Conservation (phyloP, 2,797 vertebrate species). For the Channa striata region DNA sequence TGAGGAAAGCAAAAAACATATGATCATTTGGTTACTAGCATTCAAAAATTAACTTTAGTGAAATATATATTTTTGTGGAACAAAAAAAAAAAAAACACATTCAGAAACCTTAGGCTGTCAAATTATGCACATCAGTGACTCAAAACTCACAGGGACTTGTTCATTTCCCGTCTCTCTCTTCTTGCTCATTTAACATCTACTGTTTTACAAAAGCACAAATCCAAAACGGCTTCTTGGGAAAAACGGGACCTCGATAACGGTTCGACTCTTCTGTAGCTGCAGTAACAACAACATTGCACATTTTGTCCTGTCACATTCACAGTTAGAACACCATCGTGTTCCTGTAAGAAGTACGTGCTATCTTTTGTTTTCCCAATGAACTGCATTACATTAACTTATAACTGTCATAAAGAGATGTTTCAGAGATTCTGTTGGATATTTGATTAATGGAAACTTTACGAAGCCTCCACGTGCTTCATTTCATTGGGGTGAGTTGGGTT, state of each 20-base stretch:
- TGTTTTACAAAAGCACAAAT: neutral
- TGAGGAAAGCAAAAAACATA: no score
- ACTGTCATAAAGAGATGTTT: neutral
- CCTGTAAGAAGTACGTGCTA: neutral
- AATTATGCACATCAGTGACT: no score
- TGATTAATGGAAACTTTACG: neutral
- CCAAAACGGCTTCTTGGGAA: neutral
- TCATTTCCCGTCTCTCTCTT: neutral
- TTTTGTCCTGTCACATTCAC: neutral
- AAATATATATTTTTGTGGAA: no score
- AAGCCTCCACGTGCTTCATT: neutral
- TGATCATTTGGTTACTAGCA: no score
- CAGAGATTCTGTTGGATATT: no score
- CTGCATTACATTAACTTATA: neutral
- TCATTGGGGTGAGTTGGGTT: neutral
- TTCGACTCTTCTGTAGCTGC: no score
- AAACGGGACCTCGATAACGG: neutral
- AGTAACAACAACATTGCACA: neutral
- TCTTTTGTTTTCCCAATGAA: neutral
- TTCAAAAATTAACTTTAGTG: no score
- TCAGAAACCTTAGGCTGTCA: no score
- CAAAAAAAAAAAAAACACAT: no score
- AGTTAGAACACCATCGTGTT: neutral
- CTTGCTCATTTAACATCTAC: neutral
- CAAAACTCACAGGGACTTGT: neutral